Evolutionary conservation across 2,888 invertebrate genomes (phyloP), one percentile per base, ranked within the genome.

Genomic region (Cistogaster globosa): DNA sequence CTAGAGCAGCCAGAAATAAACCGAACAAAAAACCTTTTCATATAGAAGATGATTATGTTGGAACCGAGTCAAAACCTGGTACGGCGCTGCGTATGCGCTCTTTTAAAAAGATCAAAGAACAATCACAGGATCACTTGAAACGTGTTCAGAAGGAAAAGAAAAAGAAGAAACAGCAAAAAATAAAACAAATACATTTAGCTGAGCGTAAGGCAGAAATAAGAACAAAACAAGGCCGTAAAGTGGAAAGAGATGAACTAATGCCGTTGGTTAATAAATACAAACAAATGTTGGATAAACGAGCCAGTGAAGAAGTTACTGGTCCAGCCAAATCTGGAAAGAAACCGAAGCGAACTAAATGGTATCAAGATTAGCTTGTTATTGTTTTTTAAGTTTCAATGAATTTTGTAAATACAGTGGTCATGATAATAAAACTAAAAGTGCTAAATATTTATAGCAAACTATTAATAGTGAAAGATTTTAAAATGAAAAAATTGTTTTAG

Each of bases 61-160:
- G 97, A 0, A 92, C 95, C 16, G 94, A 94, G 0, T 94, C 96
- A 0, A 95, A 95, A 89, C 94, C 94, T 11, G 97, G 97, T 0
- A 92, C 93, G 0, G 93, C 93, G 9, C 93, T 94, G 60, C 95
- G 95, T 89, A 94, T 96, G 94, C 94, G 96, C 57, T 95, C 95
- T 80, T 95, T 94, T 88, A 95, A 95, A 87, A 96, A 96, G 91
- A 93, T 97, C 55, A 94, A 93, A 68, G 94, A 94, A 18, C 97
- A 97, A 92, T 95, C 96, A 0, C 93, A 94, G 58, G 91, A 96
- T 60, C 97, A 97, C 90, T 93, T 93, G 88, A 94, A 96, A 90
- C 94, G 94, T 26, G 93, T 96, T 0, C 96, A 96, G 87, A 93
- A 94, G 51, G 95, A 95, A 76, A 96, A 96, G 90, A 95, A 95